phyloP scores from a whole-genome alignment of 1,140 invertebrate species.

The Drosophila auraria region DNA sequence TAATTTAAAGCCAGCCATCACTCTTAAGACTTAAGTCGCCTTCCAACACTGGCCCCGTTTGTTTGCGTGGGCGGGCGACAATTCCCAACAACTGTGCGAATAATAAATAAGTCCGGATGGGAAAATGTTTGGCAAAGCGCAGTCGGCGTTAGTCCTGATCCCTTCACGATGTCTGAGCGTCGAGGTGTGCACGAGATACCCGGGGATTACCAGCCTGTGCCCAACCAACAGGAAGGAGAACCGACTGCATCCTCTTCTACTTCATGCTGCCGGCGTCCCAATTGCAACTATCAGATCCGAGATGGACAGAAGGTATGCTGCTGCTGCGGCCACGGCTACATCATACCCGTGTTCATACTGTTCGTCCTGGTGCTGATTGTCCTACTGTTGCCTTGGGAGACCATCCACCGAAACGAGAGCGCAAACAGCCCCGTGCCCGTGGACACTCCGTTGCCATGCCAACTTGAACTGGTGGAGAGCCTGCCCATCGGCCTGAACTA shows the following conservation, averaged over 20 bases:
- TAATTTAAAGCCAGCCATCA: no score
- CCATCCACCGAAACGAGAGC: constrained; percentile 45
- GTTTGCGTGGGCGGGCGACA: constrained; percentile 57
- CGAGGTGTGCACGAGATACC: constrained; percentile 52
- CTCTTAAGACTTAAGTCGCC: constrained; percentile 1
- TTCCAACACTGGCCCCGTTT: constrained; percentile 50
- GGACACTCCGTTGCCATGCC: constrained; percentile 63
- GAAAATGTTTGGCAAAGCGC: constrained; percentile 45
- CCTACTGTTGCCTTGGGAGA: constrained; percentile 71
- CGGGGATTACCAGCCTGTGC: constrained; percentile 67
- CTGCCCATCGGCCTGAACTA: constrained; percentile 94
- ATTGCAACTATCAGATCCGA: constrained; percentile 14
- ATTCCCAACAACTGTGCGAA: constrained; percentile 73
- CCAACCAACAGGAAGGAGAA: constrained; percentile 33
- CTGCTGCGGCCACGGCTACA: constrained; percentile 61
- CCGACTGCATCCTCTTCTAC: constrained; percentile 36
- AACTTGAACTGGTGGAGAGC: constrained; percentile 93
- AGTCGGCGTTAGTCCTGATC: constrained; percentile 27
- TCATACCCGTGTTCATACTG: constrained; percentile 66
- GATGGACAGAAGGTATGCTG: constrained; percentile 39
- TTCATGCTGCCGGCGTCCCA: constrained; percentile 58
- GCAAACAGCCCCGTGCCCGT: constrained; percentile 45
- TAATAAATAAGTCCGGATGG: constrained; percentile 66
- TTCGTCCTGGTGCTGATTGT: constrained; percentile 71
- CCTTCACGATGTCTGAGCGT: constrained; percentile 57